Conservation (phyloP, 2,113 vertebrate species). For the Mobula hypostoma region DNA sequence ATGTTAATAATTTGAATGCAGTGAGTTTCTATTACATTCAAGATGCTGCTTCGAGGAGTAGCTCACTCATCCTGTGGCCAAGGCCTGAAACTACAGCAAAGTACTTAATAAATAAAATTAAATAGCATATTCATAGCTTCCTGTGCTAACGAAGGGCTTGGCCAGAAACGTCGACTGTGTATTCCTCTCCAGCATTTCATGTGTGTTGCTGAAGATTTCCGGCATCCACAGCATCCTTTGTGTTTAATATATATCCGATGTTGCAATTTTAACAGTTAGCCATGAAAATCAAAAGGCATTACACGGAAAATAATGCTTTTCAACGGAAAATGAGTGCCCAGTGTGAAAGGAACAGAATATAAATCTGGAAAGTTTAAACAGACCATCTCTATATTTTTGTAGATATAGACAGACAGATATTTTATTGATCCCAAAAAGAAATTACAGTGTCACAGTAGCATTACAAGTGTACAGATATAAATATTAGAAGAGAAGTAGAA, state of each 20-base stretch:
- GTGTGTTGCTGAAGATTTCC: too few species aligned
- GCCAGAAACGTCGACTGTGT: too few species aligned
- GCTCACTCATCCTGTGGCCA: neutral
- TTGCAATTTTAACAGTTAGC: neutral
- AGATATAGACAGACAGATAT: too few species aligned
- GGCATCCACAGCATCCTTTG: too few species aligned
- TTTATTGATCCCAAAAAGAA: too few species aligned
- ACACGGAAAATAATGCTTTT: neutral
- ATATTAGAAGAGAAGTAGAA: too few species aligned
- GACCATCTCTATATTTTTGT: neutral
- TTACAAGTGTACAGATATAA: too few species aligned
- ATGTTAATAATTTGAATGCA: neutral
- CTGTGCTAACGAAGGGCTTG: too few species aligned
- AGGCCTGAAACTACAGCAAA: neutral
- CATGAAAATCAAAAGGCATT: neutral
- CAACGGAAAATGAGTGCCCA: neutral
- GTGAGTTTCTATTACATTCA: neutral
- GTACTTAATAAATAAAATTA: neutral
- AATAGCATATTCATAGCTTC: neutral
- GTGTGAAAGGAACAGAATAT: neutral
- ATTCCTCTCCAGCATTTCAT: too few species aligned
- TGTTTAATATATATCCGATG: neutral
- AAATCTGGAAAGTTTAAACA: neutral
- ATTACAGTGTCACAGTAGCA: too few species aligned
- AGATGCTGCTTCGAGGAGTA: neutral